phyloP scores from a whole-genome alignment of 1,140 invertebrate genomes.

The Physella acuta region DNA sequence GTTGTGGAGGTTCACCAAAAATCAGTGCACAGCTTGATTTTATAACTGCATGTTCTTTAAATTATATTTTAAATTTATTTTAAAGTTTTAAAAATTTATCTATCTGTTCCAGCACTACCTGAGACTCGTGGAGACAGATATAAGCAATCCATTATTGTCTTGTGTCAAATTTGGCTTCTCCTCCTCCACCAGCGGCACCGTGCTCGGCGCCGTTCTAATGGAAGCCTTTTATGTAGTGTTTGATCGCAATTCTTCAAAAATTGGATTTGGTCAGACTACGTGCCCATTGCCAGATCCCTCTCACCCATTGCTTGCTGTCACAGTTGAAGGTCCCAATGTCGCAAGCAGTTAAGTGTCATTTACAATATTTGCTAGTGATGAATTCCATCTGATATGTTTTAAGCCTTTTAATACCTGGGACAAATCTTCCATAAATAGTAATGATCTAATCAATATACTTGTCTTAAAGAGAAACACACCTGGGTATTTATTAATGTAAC shows the following conservation, averaged over 20 bases:
- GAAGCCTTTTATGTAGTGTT: constrained; percentile 58
- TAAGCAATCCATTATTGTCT: background rate
- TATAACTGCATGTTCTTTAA: background rate
- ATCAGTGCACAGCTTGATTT: background rate
- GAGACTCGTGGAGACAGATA: constrained; percentile 19
- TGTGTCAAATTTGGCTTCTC: constrained; percentile 29
- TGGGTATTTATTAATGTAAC: no score
- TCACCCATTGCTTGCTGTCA: constrained; percentile 23
- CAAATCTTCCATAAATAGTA: no score
- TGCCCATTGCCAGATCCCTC: constrained; percentile 36
- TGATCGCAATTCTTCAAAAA: constrained; percentile 45
- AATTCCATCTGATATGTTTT: background rate
- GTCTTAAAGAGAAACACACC: no score
- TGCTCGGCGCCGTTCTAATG: constrained; percentile 56
- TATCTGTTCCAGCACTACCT: constrained; percentile 51
- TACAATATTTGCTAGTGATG: background rate
- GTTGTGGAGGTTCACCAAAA: no score
- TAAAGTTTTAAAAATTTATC: background rate
- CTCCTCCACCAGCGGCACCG: constrained; percentile 31
- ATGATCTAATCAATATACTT: no score
- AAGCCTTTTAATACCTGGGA: no score
- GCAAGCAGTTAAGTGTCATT: constrained; percentile 34
- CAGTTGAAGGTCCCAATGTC: constrained; percentile 30
- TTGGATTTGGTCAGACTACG: constrained; percentile 50
- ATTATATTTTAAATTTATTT: background rate